Evolutionary conservation across 2,888 invertebrate genomes (phyloP), one percentile per base, ranked within the genome.

Genomic region (Esperia sulphurella): DNA sequence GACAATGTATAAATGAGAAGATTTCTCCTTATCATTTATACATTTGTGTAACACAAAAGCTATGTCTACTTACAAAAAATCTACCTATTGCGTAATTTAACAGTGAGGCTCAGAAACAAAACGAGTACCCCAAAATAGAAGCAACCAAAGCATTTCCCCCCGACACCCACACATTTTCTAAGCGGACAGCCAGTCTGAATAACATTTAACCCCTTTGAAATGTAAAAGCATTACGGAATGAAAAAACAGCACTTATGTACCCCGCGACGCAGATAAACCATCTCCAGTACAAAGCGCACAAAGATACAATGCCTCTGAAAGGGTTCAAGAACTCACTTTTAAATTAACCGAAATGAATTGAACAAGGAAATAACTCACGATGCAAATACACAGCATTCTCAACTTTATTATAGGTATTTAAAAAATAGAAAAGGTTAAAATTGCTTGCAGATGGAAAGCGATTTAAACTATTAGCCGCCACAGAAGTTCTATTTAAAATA

Each of bases 321-420:
- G 89, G 89, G 89, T 89, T 89, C 89, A 89, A 89, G 87, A 89
- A 87, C 89, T 87, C 85, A 88, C 87, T 89, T 89, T 89, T 88
- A 88, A 88, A 89, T 89, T 89, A 89, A 88, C 83, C 79, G 64
- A 69, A 60, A 53, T 54, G 57, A 71, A 61, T 66, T 65, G 59
- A 51, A 63, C 54, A 86, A 83, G 58, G 79, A 56, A 75, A 44
- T 62, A 86, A 75, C 63, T 58, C 65, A 48, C 59, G 33, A 12
- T 38, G 38, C 46, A 53, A 46, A 38, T 39, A 9, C 78, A 76
- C 46, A 52, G 74, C n/a, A 83, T 59, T 78, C 50, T 70, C 61
- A 57, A 61, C 77, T 58, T 57, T 81, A 68, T 14, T 12, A 13
- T 46, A 46, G 33, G 5, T 13, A 29, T 29, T 14, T 33, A 35